Evolutionary conservation across 2,797 vertebrate genomes (phyloP).

Genomic region (Knipowitschia caucasica): DNA sequence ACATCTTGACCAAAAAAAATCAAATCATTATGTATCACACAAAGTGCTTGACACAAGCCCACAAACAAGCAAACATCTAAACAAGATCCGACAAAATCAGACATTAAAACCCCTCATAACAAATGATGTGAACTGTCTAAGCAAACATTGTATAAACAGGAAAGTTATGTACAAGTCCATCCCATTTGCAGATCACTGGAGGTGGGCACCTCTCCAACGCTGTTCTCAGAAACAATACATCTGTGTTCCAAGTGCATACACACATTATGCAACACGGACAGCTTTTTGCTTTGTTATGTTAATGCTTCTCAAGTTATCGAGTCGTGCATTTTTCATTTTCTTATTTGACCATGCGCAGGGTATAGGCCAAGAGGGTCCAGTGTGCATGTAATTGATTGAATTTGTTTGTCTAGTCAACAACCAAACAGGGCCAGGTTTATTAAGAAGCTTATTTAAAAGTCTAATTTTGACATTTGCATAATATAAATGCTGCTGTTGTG

Average conservation of each 20-base stretch:
- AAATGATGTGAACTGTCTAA: slow-evolving; percentile 28
- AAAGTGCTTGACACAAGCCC: neutral
- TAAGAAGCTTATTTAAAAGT: neutral
- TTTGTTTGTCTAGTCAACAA: neutral
- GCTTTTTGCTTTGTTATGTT: neutral
- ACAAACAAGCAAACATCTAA: slow-evolving; percentile 1
- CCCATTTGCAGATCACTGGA: neutral
- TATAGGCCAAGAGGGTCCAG: neutral
- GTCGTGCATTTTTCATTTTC: neutral
- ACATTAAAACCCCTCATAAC: too few species aligned
- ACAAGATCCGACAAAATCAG: too few species aligned
- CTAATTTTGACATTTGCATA: slow-evolving; percentile 4
- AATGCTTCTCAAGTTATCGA: slow-evolving; percentile 1
- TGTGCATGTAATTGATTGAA: neutral
- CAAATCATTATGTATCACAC: too few species aligned
- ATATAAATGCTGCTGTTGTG: neutral
- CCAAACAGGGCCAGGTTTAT: neutral
- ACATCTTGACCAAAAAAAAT: too few species aligned
- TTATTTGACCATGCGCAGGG: neutral
- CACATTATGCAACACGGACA: neutral
- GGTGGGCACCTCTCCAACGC: neutral
- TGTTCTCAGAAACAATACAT: neutral
- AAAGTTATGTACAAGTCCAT: slow-evolving; percentile 1
- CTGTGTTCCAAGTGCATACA: neutral
- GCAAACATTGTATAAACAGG: slow-evolving; percentile 19